Percentiles rank a stretch among this genome's conserved stretches.
phyloP scores from a whole-genome alignment of 2,797 vertebrate species.

The Adelosebastes latens region DNA sequence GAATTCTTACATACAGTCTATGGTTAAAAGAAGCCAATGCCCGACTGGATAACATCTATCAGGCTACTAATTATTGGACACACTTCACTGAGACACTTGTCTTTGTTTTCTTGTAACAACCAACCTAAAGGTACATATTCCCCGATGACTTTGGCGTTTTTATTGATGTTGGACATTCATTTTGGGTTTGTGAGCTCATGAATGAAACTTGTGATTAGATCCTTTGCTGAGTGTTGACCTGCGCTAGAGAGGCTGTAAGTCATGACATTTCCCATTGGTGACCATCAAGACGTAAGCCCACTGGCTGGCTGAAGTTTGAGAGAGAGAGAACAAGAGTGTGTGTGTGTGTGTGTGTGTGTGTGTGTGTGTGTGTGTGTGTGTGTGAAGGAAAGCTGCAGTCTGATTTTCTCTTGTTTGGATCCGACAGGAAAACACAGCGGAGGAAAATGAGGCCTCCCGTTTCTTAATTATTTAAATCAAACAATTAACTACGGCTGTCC shows the following conservation, averaged over 20 bases:
- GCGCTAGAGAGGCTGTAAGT: background rate
- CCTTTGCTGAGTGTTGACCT: background rate
- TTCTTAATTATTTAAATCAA: constrained; percentile 82
- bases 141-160: background rate
- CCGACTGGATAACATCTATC: too few species aligned
- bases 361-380: background rate
- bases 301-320: constrained; percentile 9
- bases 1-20: too few species aligned
- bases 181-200: background rate
- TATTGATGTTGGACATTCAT: background rate
- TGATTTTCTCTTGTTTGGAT: constrained; percentile 62
- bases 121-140: background rate
- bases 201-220: background rate
- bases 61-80: too few species aligned
- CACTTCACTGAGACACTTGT: background rate
- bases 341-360: background rate
- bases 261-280: background rate
- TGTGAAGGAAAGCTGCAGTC: constrained; percentile 21
- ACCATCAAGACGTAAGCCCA: background rate
- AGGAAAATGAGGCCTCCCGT: constrained; percentile 61
- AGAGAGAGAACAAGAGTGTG: background rate
- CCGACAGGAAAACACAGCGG: constrained; percentile 59
- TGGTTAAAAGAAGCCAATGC: too few species aligned
- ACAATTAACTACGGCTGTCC: constrained; percentile 68
- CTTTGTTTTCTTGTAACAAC: background rate